Evolutionary conservation across 2,113 vertebrate species (phyloP).

Genomic region (Otocyon megalotis): DNA sequence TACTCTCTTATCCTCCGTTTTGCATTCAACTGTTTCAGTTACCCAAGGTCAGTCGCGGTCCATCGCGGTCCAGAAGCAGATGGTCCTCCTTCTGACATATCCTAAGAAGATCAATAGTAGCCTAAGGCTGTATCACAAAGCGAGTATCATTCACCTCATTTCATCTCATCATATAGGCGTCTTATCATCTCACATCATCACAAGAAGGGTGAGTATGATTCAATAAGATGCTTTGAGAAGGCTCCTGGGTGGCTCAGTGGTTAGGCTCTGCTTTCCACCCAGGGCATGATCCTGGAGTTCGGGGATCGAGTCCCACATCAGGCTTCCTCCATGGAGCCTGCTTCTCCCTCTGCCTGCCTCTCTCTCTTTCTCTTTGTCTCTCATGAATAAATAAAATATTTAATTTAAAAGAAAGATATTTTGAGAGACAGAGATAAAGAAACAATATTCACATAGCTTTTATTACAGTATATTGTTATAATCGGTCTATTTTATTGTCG

Average conservation of each 20-base stretch:
- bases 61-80: background rate
- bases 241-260: too few relatives aligned
- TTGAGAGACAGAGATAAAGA: too few relatives aligned
- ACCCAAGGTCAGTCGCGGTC: background rate
- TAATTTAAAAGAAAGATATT: too few relatives aligned
- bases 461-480: background rate
- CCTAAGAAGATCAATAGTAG: background rate
- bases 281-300: too few relatives aligned
- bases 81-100: background rate
- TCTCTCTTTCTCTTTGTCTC: too few relatives aligned
- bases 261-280: too few relatives aligned
- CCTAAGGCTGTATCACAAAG: background rate
- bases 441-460: background rate
- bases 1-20: background rate
- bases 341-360: too few relatives aligned
- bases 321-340: too few relatives aligned
- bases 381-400: too few relatives aligned
- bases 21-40: background rate
- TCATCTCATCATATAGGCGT: background rate
- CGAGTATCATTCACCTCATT: background rate
- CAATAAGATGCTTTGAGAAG: background rate
- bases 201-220: background rate
- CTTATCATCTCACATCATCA: background rate
- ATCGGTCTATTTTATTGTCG: background rate
- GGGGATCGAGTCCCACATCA: too few relatives aligned